Evolutionary conservation across 2,888 invertebrate species (phyloP).

Genomic region (Stratiomys singularior): DNA sequence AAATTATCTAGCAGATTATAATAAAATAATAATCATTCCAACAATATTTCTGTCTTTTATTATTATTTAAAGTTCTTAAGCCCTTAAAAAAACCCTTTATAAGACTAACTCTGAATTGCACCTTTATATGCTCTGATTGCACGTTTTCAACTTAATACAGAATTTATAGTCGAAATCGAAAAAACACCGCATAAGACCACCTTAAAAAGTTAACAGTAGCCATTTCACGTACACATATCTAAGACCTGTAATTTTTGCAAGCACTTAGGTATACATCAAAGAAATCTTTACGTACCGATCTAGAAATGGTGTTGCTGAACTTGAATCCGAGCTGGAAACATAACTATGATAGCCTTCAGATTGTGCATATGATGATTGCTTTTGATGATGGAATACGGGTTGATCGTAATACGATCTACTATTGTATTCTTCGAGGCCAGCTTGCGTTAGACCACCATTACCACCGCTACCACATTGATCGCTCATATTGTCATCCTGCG

Average conservation of each 20-base stretch:
- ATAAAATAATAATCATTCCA: no score
- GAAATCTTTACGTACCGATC: slow-evolving; percentile 68
- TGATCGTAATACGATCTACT: slow-evolving; percentile 72
- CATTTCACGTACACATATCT: not conserved
- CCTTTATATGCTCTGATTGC: no score
- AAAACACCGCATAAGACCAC: no score
- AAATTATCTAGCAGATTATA: no score
- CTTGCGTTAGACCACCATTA: slow-evolving; percentile 69
- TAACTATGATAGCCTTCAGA: slow-evolving; percentile 85
- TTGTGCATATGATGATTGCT: slow-evolving; percentile 80
- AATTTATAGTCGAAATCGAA: no score
- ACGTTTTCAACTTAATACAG: no score
- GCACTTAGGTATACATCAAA: not conserved
- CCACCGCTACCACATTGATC: slow-evolving; percentile 60
- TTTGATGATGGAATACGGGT: slow-evolving; percentile 73
- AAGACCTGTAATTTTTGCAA: not conserved
- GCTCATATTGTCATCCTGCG: slow-evolving; percentile 63
- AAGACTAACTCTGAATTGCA: no score
- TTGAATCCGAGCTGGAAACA: slow-evolving; percentile 80
- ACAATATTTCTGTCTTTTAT: no score
- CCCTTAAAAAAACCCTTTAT: no score
- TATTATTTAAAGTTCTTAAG: no score
- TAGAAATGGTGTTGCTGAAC: slow-evolving; percentile 79
- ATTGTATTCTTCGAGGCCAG: slow-evolving; percentile 78
- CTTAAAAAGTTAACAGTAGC: no score